Percentiles rank a stretch among this genome's conserved stretches.
Evolutionary conservation across 2,888 invertebrate species (phyloP).

Genomic region (Bursaphelenchus okinawaensis): DNA sequence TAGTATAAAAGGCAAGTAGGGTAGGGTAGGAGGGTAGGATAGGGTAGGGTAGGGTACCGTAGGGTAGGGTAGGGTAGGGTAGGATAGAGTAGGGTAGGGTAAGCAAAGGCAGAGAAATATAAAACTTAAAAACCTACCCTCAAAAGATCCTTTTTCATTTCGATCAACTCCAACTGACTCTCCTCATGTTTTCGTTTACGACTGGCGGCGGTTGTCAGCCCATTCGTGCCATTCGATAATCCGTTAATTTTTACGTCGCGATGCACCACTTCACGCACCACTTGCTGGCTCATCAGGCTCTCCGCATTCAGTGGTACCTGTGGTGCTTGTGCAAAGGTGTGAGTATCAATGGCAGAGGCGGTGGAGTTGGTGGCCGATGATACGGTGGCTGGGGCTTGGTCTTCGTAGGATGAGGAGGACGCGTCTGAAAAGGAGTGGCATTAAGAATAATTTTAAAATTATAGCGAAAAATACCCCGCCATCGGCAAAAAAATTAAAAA

Average conservation of each 20-base stretch:
- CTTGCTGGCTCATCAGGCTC: neutral
- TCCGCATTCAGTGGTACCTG: neutral
- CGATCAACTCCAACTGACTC: slow-evolving; percentile 1
- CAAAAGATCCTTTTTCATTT: slow-evolving; percentile 13
- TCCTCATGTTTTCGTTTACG: slow-evolving; percentile 3
- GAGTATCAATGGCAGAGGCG: neutral
- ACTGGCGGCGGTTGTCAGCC: neutral
- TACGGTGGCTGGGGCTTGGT: neutral
- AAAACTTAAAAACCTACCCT: neutral
- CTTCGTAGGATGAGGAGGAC: slow-evolving; percentile 1
- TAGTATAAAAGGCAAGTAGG: too few species aligned
- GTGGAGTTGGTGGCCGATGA: neutral
- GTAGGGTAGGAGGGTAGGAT: too few species aligned
- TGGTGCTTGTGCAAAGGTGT: neutral
- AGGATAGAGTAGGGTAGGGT: too few species aligned
- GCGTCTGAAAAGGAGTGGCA: neutral
- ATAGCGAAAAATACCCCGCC: too few species aligned
- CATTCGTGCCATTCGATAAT: neutral
- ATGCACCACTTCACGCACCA: neutral
- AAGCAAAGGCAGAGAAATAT: too few species aligned
- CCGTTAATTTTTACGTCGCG: neutral
- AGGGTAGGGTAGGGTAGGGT: too few species aligned
- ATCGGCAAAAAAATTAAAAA: too few species aligned
- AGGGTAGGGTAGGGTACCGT: too few species aligned
- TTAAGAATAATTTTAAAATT: neutral